Evolutionary conservation across 2,797 vertebrate genomes (phyloP).

Genomic region (Mormyrus hasselquistii): DNA sequence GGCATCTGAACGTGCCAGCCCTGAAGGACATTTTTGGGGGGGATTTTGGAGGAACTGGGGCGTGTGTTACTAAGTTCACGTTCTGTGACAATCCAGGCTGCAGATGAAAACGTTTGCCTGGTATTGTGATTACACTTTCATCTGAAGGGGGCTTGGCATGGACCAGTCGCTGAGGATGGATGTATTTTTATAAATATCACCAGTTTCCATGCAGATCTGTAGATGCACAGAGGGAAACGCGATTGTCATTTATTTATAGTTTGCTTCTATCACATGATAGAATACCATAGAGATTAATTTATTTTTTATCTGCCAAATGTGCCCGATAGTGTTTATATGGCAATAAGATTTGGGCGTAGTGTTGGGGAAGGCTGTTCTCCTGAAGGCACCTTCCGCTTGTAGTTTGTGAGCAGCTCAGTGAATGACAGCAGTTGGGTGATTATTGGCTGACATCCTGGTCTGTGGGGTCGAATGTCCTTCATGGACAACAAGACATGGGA

Average conservation of each 20-base stretch:
- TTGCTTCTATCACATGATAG: not conserved
- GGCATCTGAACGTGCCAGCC: not conserved
- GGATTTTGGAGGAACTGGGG: not conserved
- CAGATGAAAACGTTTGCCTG: not conserved
- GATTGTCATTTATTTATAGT: not conserved
- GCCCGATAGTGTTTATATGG: not conserved
- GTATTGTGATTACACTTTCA: not conserved
- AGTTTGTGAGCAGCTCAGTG: too few relatives aligned
- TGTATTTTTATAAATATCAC: conserved; percentile 1
- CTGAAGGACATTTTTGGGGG: not conserved
- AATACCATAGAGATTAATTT: not conserved
- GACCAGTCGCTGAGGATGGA: not conserved
- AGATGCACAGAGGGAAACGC: not conserved
- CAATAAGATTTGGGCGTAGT: not conserved
- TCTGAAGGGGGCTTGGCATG: not conserved
- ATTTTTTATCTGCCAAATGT: not conserved
- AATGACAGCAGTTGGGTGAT: not conserved
- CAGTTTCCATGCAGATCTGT: not conserved
- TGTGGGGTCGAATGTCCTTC: not conserved
- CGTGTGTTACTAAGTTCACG: not conserved
- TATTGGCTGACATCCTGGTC: not conserved
- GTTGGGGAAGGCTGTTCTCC: not conserved
- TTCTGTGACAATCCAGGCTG: not conserved
- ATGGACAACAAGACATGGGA: not conserved
- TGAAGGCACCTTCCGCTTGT: not conserved